Evolutionary conservation across 2,888 invertebrate genomes (phyloP), one percentile per base, ranked within the genome.

Genomic region (Bombylius discolor): DNA sequence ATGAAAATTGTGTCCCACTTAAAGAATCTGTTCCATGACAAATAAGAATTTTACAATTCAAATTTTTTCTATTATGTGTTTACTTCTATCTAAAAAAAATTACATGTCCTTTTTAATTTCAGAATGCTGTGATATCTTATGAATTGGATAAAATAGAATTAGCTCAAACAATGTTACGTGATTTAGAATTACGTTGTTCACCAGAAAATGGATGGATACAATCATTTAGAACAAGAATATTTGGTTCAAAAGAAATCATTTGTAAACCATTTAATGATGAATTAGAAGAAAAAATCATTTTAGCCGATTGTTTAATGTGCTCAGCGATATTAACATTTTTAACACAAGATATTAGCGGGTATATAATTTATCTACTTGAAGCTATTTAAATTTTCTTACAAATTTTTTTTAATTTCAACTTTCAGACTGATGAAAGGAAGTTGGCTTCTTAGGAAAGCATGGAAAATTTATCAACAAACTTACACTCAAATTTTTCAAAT

Each of bases 51-150:
- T 23, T 23, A 23, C 23, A 23, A 23, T 3, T 23, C 23, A 23
- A 23, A 23, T 23, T 23, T 23, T n/a, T n/a, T n/a, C n/a, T n/a
- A n/a, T n/a, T n/a, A n/a, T n/a, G n/a, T n/a, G n/a, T n/a, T n/a
- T n/a, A n/a, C n/a, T n/a, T 23, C 23, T 3, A 23, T 23, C 23
- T 23, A 23, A 3, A 23, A 23, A 23, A 23, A 23, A 23, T 23
- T 23, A 23, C 23, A 23, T 23, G 3, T 23, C 23, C 23, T 23
- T 23, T 23, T 23, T 7, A 7, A 32, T 71, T 72, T 49, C 64
- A 84, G 84, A 82, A 84, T 72, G 83, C 83, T 1, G 66, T 84
- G 52, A 83, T 84, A 80, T 81, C 82, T 11, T 84, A 82, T 67
- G 84, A 85, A 68, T 82, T 84, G 31, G 82, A 82, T 46, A 82